phyloP scores from a whole-genome alignment of 2,113 vertebrate species.

The Oncorhynchus nerka region DNA sequence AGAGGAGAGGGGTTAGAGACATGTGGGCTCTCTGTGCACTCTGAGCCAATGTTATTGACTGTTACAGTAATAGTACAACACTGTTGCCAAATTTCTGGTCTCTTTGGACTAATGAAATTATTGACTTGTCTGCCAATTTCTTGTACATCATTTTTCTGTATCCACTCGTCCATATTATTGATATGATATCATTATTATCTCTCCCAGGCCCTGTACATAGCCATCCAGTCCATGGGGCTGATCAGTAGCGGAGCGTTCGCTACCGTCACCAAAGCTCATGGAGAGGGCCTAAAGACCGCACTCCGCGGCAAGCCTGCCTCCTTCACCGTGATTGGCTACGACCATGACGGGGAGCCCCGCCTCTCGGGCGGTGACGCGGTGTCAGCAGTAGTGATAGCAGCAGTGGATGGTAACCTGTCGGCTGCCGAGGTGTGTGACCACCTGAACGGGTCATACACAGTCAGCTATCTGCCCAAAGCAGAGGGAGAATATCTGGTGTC shows the following conservation, averaged over 20 bases:
- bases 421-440: slow-evolving; percentile 88
- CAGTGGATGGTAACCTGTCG: slow-evolving; percentile 83
- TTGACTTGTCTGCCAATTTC: too few relatives aligned
- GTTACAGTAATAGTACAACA: too few relatives aligned
- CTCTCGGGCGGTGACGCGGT: slow-evolving; percentile 90
- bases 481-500: slow-evolving; percentile 96
- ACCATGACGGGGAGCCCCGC: slow-evolving; percentile 92
- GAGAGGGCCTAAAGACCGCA: slow-evolving; percentile 88
- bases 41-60: too few relatives aligned
- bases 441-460: slow-evolving; percentile 90
- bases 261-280: slow-evolving; percentile 90
- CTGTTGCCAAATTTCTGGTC: too few relatives aligned
- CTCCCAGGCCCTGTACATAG: slow-evolving; percentile 81
- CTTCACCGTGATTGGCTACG: slow-evolving; percentile 92
- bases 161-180: background rate
- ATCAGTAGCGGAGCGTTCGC: slow-evolving; percentile 96
- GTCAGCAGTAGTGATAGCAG: slow-evolving; percentile 82
- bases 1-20: too few relatives aligned
- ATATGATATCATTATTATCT: background rate
- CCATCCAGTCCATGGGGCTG: slow-evolving; percentile 93
- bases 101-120: too few relatives aligned
- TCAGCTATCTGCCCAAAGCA: slow-evolving; percentile 88
- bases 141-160: too few relatives aligned
- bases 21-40: too few relatives aligned
- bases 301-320: slow-evolving; percentile 92